A percentile compares a stretch with the other conserved stretches of the same genome.
Evolutionary conservation across 2,113 vertebrate genomes (phyloP).

Genomic region (Lepus europaeus): DNA sequence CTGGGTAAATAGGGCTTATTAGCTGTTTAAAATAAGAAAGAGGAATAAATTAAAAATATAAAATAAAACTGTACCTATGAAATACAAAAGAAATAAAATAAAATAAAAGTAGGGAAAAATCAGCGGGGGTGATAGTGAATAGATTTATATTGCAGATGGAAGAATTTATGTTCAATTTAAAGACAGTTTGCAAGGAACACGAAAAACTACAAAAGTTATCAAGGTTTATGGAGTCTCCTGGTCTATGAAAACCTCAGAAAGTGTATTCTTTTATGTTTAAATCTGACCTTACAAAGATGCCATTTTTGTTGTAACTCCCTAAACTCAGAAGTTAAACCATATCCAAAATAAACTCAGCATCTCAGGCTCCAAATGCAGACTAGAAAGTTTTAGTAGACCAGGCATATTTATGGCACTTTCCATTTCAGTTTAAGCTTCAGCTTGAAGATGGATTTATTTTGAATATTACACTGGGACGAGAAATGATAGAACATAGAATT

Average conservation of each 20-base stretch:
- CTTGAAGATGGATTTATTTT: conserved; percentile 6
- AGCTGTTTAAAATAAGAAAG: conserved; percentile 67
- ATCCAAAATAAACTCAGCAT: not conserved
- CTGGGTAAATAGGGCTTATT: conserved; percentile 59
- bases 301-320: not conserved
- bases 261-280: conserved; percentile 5
- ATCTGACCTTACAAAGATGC: not conserved
- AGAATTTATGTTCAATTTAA: conserved; percentile 72
- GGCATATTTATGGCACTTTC: not conserved
- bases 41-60: no score
- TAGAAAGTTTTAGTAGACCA: not conserved
- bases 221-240: conserved; percentile 8
- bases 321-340: not conserved
- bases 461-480: not conserved
- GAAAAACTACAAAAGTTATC: conserved; percentile 50
- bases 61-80: no score
- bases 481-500: not conserved
- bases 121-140: not conserved
- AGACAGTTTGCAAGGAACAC: conserved; percentile 60
- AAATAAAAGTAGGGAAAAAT: not conserved
- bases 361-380: not conserved
- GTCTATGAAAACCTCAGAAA: not conserved
- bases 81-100: no score
- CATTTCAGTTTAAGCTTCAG: not conserved
- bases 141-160: conserved; percentile 18